Evolutionary conservation across 2,113 vertebrate genomes (phyloP).

Genomic region (Ondatra zibethicus): DNA sequence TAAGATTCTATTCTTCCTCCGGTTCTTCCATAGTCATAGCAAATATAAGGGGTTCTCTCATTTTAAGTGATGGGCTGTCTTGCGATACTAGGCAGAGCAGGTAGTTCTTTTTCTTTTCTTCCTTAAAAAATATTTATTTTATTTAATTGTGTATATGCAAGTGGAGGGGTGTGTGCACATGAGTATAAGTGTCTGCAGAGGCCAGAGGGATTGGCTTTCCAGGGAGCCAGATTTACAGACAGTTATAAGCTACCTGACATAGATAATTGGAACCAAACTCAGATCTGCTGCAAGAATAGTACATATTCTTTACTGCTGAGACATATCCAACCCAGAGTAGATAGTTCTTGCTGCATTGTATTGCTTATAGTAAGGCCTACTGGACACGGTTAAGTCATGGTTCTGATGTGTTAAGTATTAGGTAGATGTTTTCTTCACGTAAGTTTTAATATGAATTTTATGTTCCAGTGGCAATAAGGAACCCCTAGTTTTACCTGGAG

Average conservation of each 20-base stretch:
- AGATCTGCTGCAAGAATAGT: too few species aligned
- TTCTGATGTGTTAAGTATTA: conserved; percentile 23
- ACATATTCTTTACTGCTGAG: neutral
- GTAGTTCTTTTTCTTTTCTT: neutral
- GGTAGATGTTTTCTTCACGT: conserved; percentile 45
- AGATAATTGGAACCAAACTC: neutral
- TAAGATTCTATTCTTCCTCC: conserved; percentile 33
- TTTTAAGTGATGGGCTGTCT: neutral
- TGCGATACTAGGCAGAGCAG: neutral
- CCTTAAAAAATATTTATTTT: neutral
- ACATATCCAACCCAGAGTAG: neutral
- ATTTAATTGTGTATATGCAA: neutral
- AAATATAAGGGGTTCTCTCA: neutral
- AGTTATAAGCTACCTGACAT: neutral
- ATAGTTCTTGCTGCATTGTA: neutral
- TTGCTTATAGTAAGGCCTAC: neutral
- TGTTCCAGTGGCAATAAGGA: neutral
- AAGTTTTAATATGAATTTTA: conserved; percentile 21
- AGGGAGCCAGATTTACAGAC: neutral
- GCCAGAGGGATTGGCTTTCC: neutral
- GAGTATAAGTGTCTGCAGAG: neutral
- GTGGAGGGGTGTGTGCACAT: neutral
- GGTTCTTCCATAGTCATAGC: neutral
- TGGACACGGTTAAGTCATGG: neutral
- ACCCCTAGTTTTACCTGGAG: conserved; percentile 35